Base-by-base conservation (phyloP, 1,140 invertebrate species). In the Zaprionus inermis region DNA sequence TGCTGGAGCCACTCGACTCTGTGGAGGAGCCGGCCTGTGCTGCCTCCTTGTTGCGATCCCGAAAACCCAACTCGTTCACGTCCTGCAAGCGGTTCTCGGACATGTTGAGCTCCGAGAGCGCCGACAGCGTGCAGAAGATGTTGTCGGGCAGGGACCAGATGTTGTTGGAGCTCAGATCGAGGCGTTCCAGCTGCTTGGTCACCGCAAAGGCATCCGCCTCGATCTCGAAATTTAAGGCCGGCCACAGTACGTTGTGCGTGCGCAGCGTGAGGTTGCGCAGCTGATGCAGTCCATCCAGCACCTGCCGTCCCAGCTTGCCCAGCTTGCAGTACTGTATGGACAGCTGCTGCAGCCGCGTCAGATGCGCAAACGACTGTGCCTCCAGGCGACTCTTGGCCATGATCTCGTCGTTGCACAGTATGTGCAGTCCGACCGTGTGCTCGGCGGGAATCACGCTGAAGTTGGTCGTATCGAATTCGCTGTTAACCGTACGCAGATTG, bases 101-200 rank as follows among this genome's bases (percentile, higher is more conserved):
- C 44, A 97, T 94, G 86, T 97, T 97, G 56, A 97, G 92, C 56
- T 94, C 94, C 30, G 96, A 94, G 66, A 98, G 93, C 81, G 96
- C 97, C 1, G 94, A 95, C 59, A 98, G 92, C 0, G 96, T 94
- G 90, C 97, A 98, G 90, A 98, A 97, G 16, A 97, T 93, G 68
- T 95, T 95, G 76, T 96, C 95, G 1, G 97, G 97, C 85, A 98
- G 95, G 16, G 96, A 96, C 95, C 96, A 97, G 75, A 98, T 96
- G 90, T 97, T 97, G 91, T 98, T 98, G 78, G 94, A 95, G 81
- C 96, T 97, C 32, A 98, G 92, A 92, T 98, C 97, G 57, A 98
- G 93, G 72, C 95, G 94, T 93, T 97, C 96, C 81, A 97, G 93
- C 85, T 96, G 95, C 68, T 95, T 93, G 46, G 96, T 94, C 46